phyloP scores from a whole-genome alignment of 2,113 vertebrate species.

The Caloenas nicobarica region DNA sequence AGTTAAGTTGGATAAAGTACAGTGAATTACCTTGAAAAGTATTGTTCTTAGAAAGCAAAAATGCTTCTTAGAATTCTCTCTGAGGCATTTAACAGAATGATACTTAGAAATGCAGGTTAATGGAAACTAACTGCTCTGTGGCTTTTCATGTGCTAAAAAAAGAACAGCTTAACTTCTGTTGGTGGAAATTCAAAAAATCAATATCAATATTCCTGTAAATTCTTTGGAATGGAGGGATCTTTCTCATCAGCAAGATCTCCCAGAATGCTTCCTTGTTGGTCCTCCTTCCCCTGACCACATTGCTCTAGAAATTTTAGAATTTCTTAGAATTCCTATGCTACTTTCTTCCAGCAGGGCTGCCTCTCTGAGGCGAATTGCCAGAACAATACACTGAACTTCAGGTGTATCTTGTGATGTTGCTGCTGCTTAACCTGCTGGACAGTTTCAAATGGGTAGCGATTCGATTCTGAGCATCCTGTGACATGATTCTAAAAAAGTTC shows the following conservation, averaged over 20 bases:
- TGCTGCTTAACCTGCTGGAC: background rate
- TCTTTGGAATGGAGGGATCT: background rate
- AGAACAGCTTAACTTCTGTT: background rate
- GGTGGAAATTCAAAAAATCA: background rate
- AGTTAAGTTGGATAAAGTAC: background rate
- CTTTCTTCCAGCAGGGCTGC: background rate
- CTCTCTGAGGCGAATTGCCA: rapidly evolving
- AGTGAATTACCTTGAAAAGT: constrained; percentile 15
- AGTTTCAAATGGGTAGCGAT: background rate
- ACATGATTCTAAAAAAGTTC: background rate
- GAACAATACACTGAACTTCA: background rate
- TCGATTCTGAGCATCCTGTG: background rate
- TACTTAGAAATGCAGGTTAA: background rate
- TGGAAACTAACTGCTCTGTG: background rate
- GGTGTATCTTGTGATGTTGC: background rate
- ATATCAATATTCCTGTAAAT: background rate
- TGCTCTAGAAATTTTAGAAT: background rate
- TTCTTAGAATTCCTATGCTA: background rate
- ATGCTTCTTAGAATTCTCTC: constrained; percentile 64
- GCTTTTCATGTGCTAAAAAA: background rate
- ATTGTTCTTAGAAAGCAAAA: constrained; percentile 69
- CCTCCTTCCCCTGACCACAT: background rate
- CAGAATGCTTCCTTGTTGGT: background rate
- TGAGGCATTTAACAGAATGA: background rate
- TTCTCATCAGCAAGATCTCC: background rate